Evolutionary conservation across 2,888 invertebrate genomes (phyloP).

Genomic region (Pristionchus arcanus): DNA sequence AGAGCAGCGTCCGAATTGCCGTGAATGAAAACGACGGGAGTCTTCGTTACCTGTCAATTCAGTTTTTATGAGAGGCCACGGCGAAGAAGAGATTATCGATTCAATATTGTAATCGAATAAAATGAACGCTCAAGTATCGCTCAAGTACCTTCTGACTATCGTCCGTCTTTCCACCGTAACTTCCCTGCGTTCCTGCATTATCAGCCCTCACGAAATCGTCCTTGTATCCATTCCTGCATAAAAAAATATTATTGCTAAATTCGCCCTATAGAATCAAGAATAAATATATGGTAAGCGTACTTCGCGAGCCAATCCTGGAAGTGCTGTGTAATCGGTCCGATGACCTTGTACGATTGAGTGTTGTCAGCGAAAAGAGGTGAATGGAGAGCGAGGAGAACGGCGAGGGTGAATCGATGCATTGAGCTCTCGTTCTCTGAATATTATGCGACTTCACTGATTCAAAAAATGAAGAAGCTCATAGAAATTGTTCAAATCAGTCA

Average conservation of each 20-base stretch:
- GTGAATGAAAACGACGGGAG: conserved; percentile 66
- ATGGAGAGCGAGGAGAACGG: background rate
- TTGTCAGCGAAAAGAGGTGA: background rate
- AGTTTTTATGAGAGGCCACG: too few relatives aligned
- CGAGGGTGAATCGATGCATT: conserved; percentile 12
- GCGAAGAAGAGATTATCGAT: too few relatives aligned
- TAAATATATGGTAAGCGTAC: background rate
- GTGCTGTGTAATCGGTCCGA: conserved; percentile 28
- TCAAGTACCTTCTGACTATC: conserved; percentile 45
- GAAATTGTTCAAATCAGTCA: background rate
- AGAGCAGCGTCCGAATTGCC: conserved; percentile 70
- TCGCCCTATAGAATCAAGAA: too few relatives aligned
- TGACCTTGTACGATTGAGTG: background rate
- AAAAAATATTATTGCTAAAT: too few relatives aligned
- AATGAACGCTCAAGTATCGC: too few relatives aligned
- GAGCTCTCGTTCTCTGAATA: background rate
- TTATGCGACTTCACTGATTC: background rate
- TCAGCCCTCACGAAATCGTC: conserved; percentile 63
- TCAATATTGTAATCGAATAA: too few relatives aligned
- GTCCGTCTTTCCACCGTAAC: conserved; percentile 64
- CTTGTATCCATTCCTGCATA: conserved; percentile 63
- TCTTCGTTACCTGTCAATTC: background rate
- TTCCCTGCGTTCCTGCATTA: conserved; percentile 64
- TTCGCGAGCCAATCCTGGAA: conserved; percentile 29
- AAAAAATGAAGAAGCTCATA: background rate